phyloP scores from a whole-genome alignment of 37 sponge, comb jelly and placozoan species.

The Haliclona indistincta region DNA sequence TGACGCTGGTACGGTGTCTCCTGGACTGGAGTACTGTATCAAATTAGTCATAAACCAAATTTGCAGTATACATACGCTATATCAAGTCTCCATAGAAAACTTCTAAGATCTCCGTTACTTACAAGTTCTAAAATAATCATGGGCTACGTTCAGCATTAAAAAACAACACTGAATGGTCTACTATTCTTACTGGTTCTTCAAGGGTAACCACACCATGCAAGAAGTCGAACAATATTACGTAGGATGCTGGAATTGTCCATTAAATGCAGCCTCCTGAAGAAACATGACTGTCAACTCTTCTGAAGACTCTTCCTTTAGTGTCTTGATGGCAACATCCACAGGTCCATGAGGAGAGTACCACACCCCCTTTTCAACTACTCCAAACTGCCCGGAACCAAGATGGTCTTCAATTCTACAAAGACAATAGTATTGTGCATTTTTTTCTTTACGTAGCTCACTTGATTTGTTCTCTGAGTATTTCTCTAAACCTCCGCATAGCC shows the following conservation, averaged over 20 bases:
- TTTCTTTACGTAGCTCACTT: too few species aligned
- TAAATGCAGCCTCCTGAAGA: slow-evolving; percentile 35
- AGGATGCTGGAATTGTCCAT: slow-evolving; percentile 29
- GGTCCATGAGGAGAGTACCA: slow-evolving; percentile 13
- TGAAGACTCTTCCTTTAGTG: not conserved
- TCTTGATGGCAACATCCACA: slow-evolving; percentile 27
- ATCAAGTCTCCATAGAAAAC: too few species aligned
- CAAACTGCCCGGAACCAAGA: slow-evolving; percentile 39
- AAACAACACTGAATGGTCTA: too few species aligned
- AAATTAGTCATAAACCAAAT: too few species aligned
- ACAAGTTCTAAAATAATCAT: too few species aligned
- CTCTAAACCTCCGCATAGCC: slow-evolving; percentile 35
- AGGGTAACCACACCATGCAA: slow-evolving; percentile 37
- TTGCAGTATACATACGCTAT: too few species aligned
- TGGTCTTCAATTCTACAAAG: slow-evolving; percentile 14
- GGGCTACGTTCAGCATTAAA: too few species aligned
- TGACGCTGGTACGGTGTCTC: not conserved
- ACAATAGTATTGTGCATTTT: too few species aligned
- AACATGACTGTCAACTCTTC: slow-evolving; percentile 13
- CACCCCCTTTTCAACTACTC: slow-evolving; percentile 14
- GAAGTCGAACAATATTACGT: too few species aligned
- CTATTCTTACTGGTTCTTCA: slow-evolving; percentile 32
- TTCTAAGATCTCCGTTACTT: too few species aligned
- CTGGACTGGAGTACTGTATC: too few species aligned
- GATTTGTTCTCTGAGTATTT: slow-evolving; percentile 34